Evolutionary conservation across 2,797 vertebrate genomes (phyloP).

Genomic region (Siniperca obscura): DNA sequence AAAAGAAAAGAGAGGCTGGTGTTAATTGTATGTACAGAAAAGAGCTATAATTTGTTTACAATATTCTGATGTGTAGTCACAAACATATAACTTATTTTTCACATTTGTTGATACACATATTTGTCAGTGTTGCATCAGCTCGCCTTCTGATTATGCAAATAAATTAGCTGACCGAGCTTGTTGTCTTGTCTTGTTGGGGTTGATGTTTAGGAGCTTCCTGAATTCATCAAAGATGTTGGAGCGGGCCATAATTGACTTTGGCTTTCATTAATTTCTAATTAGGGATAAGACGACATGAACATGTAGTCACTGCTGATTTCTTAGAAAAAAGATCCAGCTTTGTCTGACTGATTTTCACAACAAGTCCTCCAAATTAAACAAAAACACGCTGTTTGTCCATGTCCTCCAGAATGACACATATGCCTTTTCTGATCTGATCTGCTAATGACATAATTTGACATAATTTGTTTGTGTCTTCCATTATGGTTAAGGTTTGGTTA

Average conservation of each 20-base stretch:
- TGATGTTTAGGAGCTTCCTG: slow-evolving; percentile 30
- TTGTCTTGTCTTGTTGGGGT: neutral
- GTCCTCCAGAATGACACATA: neutral
- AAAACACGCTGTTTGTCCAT: neutral
- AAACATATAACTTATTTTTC: slow-evolving; percentile 7
- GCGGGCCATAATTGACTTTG: slow-evolving; percentile 35
- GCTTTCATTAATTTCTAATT: slow-evolving; percentile 39
- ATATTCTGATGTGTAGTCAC: neutral
- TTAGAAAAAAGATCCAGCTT: neutral
- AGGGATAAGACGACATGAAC: slow-evolving; percentile 12
- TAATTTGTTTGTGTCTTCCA: neutral
- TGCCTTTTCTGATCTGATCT: neutral
- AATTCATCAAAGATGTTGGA: slow-evolving; percentile 33
- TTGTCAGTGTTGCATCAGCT: neutral
- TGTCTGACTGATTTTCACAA: slow-evolving; percentile 10
- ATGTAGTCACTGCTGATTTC: neutral
- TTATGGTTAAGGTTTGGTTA: no score
- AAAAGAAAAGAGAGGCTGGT: neutral
- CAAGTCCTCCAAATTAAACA: neutral
- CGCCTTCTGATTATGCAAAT: slow-evolving; percentile 2
- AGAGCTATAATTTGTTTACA: slow-evolving; percentile 15
- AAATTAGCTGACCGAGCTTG: slow-evolving; percentile 9
- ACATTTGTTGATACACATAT: neutral
- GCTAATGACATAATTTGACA: no score
- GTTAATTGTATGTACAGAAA: neutral